Evolutionary conservation across 2,888 invertebrate genomes (phyloP).

Genomic region (Noctua comes): DNA sequence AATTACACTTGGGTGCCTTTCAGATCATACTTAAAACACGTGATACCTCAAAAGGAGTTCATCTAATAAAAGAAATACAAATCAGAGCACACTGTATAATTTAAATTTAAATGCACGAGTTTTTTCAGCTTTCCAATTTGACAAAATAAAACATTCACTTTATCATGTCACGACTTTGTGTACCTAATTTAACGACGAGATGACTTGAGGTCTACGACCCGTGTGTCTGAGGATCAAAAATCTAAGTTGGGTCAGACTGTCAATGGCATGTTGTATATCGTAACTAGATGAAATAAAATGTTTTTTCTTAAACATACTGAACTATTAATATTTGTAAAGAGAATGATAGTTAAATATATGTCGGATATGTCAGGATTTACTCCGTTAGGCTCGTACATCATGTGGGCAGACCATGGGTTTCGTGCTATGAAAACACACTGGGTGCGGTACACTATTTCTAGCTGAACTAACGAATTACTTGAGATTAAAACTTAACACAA

Average conservation of each 20-base stretch:
- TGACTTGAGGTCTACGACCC: constrained; percentile 45
- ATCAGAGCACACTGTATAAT: constrained; percentile 49
- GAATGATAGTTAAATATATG: neutral
- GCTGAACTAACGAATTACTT: too few relatives aligned
- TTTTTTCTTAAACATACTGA: neutral
- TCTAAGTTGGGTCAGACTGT: neutral
- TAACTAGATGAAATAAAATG: constrained; percentile 12
- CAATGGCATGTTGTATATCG: neutral
- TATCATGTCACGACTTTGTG: constrained; percentile 59
- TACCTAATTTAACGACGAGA: constrained; percentile 51
- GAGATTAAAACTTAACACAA: too few relatives aligned
- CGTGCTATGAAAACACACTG: too few relatives aligned
- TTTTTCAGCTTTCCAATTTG: constrained; percentile 54
- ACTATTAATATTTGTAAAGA: neutral
- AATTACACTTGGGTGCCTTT: neutral
- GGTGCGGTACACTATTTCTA: too few relatives aligned
- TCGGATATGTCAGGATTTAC: too few relatives aligned
- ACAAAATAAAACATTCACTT: constrained; percentile 52
- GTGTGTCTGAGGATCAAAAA: constrained; percentile 4
- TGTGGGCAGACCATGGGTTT: too few relatives aligned
- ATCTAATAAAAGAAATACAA: constrained; percentile 24
- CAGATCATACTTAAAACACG: neutral
- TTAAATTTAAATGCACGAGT: constrained; percentile 47
- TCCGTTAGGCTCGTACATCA: too few relatives aligned
- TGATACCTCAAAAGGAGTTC: constrained; percentile 13